phyloP scores from a whole-genome alignment of 2,113 vertebrate species.

The Myotis brandtii region DNA sequence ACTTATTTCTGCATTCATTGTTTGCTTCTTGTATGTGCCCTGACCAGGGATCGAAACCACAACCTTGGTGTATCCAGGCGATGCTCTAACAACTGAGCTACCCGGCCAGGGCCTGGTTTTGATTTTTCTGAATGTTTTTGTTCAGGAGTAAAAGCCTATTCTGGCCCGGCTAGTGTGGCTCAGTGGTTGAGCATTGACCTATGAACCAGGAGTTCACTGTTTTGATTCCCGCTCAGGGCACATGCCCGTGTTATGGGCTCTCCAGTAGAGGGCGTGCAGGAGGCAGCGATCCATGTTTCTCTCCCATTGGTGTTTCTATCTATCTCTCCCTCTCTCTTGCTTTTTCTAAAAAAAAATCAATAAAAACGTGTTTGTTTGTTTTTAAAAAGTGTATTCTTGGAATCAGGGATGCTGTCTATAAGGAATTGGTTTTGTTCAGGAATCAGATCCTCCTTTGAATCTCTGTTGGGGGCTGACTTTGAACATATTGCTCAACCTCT shows the following conservation, averaged over 20 bases:
- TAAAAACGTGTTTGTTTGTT: too few species aligned
- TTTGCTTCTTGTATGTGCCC: background rate
- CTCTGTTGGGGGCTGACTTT: background rate
- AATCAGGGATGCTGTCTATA: background rate
- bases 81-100: background rate
- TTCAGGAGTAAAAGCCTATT: background rate
- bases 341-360: too few species aligned
- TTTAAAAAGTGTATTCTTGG: background rate
- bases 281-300: too few species aligned
- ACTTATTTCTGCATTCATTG: background rate
- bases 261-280: too few species aligned
- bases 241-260: too few species aligned
- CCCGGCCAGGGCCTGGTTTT: background rate
- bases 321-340: too few species aligned
- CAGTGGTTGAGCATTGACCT: too few species aligned
- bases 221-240: too few species aligned
- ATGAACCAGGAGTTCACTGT: too few species aligned
- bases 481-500: background rate
- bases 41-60: background rate
- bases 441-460: background rate
- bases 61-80: background rate
- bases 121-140: background rate
- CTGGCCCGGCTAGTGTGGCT: background rate
- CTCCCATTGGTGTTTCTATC: too few species aligned
- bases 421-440: background rate